Conservation (phyloP, 2,113 vertebrate genomes). For the Pelobates fuscus region DNA sequence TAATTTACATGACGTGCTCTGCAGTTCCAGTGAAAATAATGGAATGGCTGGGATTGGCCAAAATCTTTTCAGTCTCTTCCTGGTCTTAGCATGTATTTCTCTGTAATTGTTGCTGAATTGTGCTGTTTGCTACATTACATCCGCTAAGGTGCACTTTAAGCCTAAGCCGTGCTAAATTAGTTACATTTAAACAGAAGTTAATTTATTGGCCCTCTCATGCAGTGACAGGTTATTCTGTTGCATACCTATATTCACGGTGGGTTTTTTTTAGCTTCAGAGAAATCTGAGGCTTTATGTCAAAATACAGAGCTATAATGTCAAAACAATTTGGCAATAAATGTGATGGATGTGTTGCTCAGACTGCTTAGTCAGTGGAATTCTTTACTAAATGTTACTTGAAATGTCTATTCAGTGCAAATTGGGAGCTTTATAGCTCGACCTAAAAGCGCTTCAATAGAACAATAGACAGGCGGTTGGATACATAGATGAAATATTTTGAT, state of each 20-base stretch:
- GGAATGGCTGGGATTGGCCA: too few species aligned
- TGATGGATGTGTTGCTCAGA: slow-evolving; percentile 10
- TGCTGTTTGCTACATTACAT: too few species aligned
- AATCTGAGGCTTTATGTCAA: slow-evolving; percentile 9
- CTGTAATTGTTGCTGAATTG: too few species aligned
- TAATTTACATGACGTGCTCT: too few species aligned
- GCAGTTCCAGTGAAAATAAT: too few species aligned
- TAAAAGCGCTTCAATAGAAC: slow-evolving; percentile 11
- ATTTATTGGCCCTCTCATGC: not conserved
- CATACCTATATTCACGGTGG: not conserved
- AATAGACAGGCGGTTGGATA: not conserved
- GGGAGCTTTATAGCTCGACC: slow-evolving; percentile 1
- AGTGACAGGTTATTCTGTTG: not conserved
- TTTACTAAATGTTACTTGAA: not conserved
- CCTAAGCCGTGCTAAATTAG: too few species aligned
- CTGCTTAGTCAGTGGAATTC: not conserved
- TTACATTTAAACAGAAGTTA: too few species aligned
- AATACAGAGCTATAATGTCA: slow-evolving; percentile 19
- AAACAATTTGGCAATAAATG: slow-evolving; percentile 20
- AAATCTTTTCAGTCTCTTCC: too few species aligned
- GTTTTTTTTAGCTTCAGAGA: not conserved
- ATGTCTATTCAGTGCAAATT: slow-evolving; percentile 1
- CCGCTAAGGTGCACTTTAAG: too few species aligned
- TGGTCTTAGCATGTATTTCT: too few species aligned
- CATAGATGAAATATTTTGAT: slow-evolving; percentile 2